Evolutionary conservation across 1,140 invertebrate genomes (phyloP).

Genomic region (Neodiprion virginianus): DNA sequence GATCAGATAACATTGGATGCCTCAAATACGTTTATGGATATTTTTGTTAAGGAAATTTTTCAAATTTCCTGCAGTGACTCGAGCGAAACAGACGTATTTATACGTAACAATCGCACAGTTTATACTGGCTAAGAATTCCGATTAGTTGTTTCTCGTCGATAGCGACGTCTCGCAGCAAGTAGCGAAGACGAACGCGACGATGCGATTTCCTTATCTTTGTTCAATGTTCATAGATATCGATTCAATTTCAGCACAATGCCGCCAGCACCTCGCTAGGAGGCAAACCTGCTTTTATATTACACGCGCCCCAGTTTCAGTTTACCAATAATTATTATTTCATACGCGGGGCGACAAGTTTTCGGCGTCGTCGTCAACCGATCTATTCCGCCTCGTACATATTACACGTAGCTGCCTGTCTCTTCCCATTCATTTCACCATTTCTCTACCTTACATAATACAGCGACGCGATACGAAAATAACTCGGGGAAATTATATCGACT

Average conservation of each 20-base stretch:
- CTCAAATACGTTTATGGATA: no score
- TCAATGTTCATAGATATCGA: slow-evolving; percentile 29
- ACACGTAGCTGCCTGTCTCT: background rate
- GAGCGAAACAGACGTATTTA: background rate
- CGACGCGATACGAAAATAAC: background rate
- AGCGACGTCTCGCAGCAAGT: slow-evolving; percentile 11
- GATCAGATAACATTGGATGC: no score
- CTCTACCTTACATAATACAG: background rate
- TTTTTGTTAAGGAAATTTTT: background rate
- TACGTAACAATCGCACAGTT: background rate
- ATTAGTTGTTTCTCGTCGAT: slow-evolving; percentile 27
- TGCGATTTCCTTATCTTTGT: slow-evolving; percentile 26
- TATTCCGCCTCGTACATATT: no score
- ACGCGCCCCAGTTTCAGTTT: slow-evolving; percentile 34
- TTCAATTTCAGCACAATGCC: slow-evolving; percentile 32
- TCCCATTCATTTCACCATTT: slow-evolving; percentile 5
- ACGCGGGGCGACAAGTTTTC: background rate
- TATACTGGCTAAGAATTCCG: background rate
- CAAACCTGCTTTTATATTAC: slow-evolving; percentile 6
- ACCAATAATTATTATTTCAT: slow-evolving; percentile 33
- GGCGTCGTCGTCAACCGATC: no score
- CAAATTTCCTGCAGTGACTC: background rate
- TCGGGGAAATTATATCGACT: background rate
- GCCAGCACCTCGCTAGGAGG: background rate
- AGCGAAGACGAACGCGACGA: background rate